Evolutionary conservation across 2,113 vertebrate genomes (phyloP).

Genomic region (Myiagra hebetior): DNA sequence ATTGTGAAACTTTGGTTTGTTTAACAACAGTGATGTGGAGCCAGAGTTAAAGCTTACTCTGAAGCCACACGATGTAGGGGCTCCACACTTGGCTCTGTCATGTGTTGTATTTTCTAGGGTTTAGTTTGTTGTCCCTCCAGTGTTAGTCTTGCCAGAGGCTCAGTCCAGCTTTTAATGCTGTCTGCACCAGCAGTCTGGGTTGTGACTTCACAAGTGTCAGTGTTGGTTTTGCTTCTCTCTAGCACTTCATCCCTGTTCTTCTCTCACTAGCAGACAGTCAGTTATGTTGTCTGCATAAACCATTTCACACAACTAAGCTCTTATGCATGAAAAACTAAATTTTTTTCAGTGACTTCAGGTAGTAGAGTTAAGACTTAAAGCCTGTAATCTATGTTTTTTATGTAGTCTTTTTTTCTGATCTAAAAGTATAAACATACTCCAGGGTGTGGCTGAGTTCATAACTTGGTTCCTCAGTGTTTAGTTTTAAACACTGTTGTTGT

Average conservation of each 20-base stretch:
- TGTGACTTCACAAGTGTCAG: not conserved
- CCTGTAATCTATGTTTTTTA: rapidly evolving
- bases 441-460: not conserved
- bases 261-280: not conserved
- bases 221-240: not conserved
- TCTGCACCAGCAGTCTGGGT: not conserved
- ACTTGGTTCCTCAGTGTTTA: not conserved
- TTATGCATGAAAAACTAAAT: not conserved
- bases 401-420: not conserved
- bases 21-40: not conserved
- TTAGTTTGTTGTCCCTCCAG: not conserved
- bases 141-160: not conserved
- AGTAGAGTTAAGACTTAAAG: not conserved
- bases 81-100: not conserved
- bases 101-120: not conserved
- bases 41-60: not conserved
- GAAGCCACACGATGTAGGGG: not conserved
- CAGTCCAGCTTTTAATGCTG: not conserved
- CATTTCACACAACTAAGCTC: not conserved
- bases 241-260: not conserved
- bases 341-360: not conserved
- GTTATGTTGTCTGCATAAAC: not conserved
- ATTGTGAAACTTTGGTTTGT: not conserved
- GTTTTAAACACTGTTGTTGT: not conserved
- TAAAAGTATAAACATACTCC: not conserved